Base-by-base conservation (phyloP, 2,888 invertebrate genomes). In the Euzetes globulus region DNA sequence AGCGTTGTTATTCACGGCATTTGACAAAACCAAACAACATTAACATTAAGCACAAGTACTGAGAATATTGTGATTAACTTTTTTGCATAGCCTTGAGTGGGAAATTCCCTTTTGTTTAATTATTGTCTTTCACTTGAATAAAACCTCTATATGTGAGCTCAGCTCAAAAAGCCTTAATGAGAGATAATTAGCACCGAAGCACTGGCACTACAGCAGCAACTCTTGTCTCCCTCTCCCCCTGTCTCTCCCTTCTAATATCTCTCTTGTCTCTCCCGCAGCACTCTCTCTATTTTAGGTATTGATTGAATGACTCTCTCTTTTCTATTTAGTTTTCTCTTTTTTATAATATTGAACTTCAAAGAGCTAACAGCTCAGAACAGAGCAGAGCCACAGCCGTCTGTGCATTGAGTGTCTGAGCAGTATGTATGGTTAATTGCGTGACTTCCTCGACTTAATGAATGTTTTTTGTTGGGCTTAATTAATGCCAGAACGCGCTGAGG, bases 291-390 rank as follows among this genome's bases (percentile, higher is more conserved):
- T 47, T 27, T 27, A 50, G 1, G 45, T 50, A 72, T 72, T 74
- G 19, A 55, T 63, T 73, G 45, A 72, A 75, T 63, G 27, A 72
- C 70, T 75, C 73, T 75, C 52, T 73, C 71, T 73, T 72, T 65
- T 76, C 73, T 27, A 33, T 33, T 63, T 63, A 63, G 63, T 63
- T 15, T 13, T 63, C n/a, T 29, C 7, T 63, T 63, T 63, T 63
- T 63, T 63, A 63, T 63, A 63, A 63, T 68, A 68, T 68, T 68
- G 68, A 68, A 63, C 63, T 63, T 63, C 63, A 63, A 63, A 63
- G 7, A 33, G 4, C 55, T 25, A 55, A 55, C 55, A 55, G 19
- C 55, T 55, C 55, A 15, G 47, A 17, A 47, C 15, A 22, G 19
- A 33, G 19, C 19, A 52, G n/a, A 52, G 52, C 19, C 19, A 52